These are phyloP conservation scores for Pitangus sulphuratus DNA, from an alignment of 2,797 vertebrate species.

Conservation along the genomic window DNA sequence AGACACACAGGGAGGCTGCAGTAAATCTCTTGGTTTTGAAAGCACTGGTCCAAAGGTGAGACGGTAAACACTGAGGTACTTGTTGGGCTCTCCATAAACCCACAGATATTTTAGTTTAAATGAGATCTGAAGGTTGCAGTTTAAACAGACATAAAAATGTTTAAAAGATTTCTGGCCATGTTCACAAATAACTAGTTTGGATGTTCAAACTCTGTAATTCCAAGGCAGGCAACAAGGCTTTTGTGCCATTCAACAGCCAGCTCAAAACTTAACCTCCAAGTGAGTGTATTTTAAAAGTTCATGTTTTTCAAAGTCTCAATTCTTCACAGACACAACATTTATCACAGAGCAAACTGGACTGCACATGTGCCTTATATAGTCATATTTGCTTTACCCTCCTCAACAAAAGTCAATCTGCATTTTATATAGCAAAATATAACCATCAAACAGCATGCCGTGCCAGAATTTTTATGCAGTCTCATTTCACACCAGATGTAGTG, in stretches of 20 bases:
- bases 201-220: neutral
- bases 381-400: neutral
- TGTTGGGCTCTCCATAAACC: neutral
- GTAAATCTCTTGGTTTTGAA: neutral
- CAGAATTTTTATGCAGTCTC: neutral
- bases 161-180: neutral
- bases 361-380: neutral
- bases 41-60: neutral
- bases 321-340: neutral
- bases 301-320: neutral
- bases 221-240: neutral
- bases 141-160: neutral
- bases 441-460: neutral
- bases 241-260: neutral
- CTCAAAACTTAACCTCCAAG: neutral
- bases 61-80: neutral
- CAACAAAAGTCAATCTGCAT: neutral
- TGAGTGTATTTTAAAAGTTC: neutral
- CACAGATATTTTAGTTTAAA: neutral
- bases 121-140: neutral
- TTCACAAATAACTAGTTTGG: neutral
- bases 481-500: neutral
- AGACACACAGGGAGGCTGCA: neutral
- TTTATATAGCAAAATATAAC: neutral
- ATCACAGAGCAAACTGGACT: neutral